phyloP scores from a whole-genome alignment of 2,113 vertebrate species.

The Upupa epops region DNA sequence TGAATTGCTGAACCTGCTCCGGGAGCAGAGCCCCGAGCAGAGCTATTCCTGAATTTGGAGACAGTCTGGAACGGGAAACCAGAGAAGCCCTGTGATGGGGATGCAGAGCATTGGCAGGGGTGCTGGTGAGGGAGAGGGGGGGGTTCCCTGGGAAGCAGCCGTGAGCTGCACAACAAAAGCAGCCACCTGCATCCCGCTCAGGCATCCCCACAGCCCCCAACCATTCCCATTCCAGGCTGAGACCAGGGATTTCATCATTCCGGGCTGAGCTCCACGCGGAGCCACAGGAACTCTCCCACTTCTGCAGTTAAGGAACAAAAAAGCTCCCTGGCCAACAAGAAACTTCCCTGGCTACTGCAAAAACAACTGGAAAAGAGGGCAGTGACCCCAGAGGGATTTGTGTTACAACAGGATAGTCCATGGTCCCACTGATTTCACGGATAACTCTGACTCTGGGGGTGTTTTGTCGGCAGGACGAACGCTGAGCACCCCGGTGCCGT shows the following conservation, averaged over 20 bases:
- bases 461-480: background rate
- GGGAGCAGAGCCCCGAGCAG: rapidly evolving
- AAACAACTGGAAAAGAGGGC: background rate
- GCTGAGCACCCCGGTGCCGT: background rate
- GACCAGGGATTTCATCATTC: rapidly evolving
- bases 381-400: background rate
- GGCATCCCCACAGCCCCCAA: too few relatives aligned
- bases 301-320: background rate
- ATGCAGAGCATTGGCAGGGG: rapidly evolving
- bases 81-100: rapidly evolving
- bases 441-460: background rate
- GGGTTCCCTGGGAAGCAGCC: background rate
- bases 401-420: background rate
- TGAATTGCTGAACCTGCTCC: background rate
- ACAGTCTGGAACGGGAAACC: background rate
- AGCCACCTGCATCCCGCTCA: rapidly evolving
- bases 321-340: background rate
- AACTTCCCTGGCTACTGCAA: background rate
- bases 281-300: background rate
- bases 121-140: too few relatives aligned
- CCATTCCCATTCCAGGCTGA: background rate
- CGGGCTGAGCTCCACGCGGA: background rate
- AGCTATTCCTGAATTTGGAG: background rate
- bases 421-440: background rate
- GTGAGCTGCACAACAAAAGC: rapidly evolving